These are phyloP conservation scores for Serinus canaria DNA, from an alignment of 2,113 vertebrate genomes.

Conservation along the genomic window DNA sequence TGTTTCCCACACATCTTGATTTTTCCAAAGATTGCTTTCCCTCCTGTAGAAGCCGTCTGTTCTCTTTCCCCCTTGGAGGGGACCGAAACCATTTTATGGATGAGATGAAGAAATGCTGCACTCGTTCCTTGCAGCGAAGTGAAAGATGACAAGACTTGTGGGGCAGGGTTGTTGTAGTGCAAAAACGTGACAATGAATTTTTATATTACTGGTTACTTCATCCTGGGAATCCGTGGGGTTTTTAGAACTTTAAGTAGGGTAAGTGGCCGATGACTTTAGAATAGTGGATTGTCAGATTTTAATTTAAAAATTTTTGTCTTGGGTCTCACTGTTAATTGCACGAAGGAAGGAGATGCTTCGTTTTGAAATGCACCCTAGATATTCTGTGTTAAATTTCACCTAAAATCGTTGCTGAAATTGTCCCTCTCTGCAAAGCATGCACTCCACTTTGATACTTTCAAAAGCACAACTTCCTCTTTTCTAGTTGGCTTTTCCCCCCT, in stretches of 20 bases:
- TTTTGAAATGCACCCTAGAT: neutral
- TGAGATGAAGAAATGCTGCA: neutral
- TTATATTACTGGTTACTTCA: neutral
- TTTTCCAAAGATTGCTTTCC: neutral
- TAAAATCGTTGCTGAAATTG: neutral
- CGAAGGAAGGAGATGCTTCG: neutral
- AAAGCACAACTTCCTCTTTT: slow-evolving; percentile 35
- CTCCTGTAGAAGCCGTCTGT: neutral
- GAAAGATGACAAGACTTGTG: neutral
- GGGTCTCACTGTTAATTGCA: neutral
- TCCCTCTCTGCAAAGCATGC: neutral
- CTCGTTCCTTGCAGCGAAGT: neutral
- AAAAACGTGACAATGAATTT: neutral
- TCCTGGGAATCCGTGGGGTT: neutral
- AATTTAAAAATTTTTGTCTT: neutral
- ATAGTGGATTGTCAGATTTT: neutral
- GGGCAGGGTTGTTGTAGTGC: neutral
- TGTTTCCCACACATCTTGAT: neutral
- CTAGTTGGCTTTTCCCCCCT: neutral
- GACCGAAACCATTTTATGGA: neutral
- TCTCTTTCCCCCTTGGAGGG: neutral
- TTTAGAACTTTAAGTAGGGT: neutral
- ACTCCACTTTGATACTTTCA: neutral
- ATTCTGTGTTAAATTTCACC: neutral
- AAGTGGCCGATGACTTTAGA: neutral